Evolutionary conservation across 2,113 vertebrate species (phyloP).

Genomic region (Gadus macrocephalus): DNA sequence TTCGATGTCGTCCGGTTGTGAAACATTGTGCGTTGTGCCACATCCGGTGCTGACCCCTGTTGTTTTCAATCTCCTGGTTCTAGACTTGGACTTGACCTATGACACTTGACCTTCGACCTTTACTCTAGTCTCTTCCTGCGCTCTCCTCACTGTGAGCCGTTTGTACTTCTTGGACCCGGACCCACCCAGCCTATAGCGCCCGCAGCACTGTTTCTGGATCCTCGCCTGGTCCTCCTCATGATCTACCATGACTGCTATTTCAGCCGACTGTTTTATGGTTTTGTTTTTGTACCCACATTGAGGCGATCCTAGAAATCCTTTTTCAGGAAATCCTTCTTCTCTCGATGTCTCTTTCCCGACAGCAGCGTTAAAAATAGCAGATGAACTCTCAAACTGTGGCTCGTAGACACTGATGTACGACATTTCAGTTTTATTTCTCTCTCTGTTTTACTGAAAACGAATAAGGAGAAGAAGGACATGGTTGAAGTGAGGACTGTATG

Average conservation of each 20-base stretch:
- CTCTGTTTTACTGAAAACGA: no score
- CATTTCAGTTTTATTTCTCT: no score
- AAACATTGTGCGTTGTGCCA: slow-evolving; percentile 11
- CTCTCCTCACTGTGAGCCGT: slow-evolving; percentile 56
- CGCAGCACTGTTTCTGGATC: slow-evolving; percentile 46
- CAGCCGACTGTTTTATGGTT: slow-evolving; percentile 10
- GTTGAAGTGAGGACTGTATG: no score
- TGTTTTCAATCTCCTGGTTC: slow-evolving; percentile 8
- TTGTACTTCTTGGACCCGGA: slow-evolving; percentile 48
- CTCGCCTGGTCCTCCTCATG: slow-evolving; percentile 45
- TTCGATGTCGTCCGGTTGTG: not conserved
- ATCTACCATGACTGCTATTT: slow-evolving; percentile 58
- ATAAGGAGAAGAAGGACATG: no score
- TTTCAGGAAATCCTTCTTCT: not conserved
- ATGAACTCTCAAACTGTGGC: not conserved
- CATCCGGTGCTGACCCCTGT: slow-evolving; percentile 10
- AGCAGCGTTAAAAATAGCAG: not conserved
- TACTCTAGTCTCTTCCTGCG: slow-evolving; percentile 23
- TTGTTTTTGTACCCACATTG: not conserved
- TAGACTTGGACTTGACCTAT: not conserved
- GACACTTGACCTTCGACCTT: not conserved
- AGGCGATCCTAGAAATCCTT: not conserved
- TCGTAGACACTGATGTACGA: no score
- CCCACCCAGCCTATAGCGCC: slow-evolving; percentile 15
- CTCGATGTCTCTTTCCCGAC: no score